These are phyloP conservation scores for Alligator mississippiensis DNA, from an alignment of 2,113 vertebrate species.

Conservation along the genomic window DNA sequence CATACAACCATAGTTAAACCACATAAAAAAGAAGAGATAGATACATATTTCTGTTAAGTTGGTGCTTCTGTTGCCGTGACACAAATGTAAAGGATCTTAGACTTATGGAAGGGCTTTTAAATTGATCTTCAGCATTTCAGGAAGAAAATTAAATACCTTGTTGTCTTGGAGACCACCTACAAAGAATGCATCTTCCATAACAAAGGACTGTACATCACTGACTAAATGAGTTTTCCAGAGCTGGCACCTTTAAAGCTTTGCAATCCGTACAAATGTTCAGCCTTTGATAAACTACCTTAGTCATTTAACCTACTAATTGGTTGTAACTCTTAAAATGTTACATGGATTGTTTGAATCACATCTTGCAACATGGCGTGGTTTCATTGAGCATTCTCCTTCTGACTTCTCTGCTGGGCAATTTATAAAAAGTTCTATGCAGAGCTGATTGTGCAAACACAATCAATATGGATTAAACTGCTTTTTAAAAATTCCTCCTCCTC, in stretches of 20 bases:
- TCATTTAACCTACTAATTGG: constrained; percentile 28
- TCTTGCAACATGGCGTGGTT: not conserved
- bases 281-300: constrained; percentile 53
- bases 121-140: not conserved
- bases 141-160: constrained; percentile 34
- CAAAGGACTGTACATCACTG: not conserved
- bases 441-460: not conserved
- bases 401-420: not conserved
- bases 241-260: constrained; percentile 44
- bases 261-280: not conserved
- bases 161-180: not conserved
- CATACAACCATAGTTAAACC: not conserved
- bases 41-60: not conserved
- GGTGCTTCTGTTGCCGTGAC: not conserved
- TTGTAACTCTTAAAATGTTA: constrained; percentile 45
- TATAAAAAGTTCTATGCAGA: not conserved
- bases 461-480: not conserved
- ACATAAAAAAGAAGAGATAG: not conserved
- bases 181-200: not conserved
- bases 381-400: not conserved
- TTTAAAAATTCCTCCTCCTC: not conserved
- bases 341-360: constrained; percentile 25
- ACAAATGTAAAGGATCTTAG: not conserved
- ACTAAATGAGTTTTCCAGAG: constrained; percentile 41
- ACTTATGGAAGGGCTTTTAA: not conserved